Percentiles rank a stretch among this genome's conserved stretches.
Evolutionary conservation across 2,113 vertebrate species (phyloP).

Genomic region (Eolophus roseicapilla): DNA sequence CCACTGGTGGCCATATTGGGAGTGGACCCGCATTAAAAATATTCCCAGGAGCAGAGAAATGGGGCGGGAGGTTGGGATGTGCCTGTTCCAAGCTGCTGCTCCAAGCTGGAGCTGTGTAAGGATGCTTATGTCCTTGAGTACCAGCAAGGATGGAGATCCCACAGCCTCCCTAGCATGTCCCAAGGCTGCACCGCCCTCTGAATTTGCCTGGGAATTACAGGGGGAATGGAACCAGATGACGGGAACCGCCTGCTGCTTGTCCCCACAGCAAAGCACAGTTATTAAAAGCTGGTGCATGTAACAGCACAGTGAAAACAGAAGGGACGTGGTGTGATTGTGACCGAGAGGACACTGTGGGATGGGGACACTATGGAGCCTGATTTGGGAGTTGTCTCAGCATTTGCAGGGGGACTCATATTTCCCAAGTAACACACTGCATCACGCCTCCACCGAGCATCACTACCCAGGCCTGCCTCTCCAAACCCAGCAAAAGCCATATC

Average conservation of each 20-base stretch:
- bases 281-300: fast-evolving
- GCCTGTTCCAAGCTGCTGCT: background rate
- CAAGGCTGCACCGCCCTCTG: background rate
- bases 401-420: too few species aligned
- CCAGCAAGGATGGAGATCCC: background rate
- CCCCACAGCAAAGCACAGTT: background rate
- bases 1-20: fast-evolving
- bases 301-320: background rate
- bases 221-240: fast-evolving
- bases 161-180: background rate
- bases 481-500: background rate
- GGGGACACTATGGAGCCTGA: background rate
- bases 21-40: background rate
- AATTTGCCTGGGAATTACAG: background rate
- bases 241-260: background rate
- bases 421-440: background rate
- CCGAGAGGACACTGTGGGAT: background rate
- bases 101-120: background rate
- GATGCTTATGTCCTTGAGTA: background rate
- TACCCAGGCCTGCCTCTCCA: background rate
- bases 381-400: background rate
- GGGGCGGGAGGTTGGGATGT: fast-evolving
- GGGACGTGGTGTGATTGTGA: fast-evolving
- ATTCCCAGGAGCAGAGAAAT: background rate
- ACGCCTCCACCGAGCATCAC: fast-evolving